Conservation (phyloP, 1,140 invertebrate genomes). For the Grapholita molesta region DNA sequence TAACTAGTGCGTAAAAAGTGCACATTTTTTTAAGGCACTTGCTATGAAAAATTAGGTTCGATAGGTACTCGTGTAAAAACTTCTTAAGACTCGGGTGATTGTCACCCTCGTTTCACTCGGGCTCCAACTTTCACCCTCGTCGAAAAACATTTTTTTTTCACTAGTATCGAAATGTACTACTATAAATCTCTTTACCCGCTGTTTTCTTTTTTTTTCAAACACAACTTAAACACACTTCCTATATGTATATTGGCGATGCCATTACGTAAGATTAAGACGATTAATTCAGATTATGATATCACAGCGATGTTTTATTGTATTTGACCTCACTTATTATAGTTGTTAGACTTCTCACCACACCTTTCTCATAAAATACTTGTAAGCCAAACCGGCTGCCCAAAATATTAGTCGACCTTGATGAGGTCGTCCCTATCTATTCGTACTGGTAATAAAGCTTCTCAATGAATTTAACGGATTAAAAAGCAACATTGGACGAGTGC, state of each 20-base stretch:
- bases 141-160: no score
- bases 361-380: conserved; percentile 5
- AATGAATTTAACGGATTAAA: conserved; percentile 73
- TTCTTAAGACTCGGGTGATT: no score
- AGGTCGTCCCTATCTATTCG: conserved; percentile 62
- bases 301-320: not conserved
- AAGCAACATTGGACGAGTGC: conserved; percentile 64
- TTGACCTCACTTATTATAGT: not conserved
- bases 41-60: no score
- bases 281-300: not conserved
- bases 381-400: conserved; percentile 27
- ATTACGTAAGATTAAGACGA: not conserved
- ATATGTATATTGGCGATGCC: not conserved
- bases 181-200: no score
- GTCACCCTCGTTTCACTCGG: no score
- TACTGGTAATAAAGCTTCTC: conserved; percentile 63
- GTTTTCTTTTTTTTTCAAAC: no score
- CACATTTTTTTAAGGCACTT: no score
- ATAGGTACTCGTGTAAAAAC: no score
- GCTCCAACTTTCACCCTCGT: no score
- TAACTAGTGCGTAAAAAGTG: no score
- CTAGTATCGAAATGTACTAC: no score
- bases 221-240: not conserved
- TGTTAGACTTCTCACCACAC: conserved; percentile 27
- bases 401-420: conserved; percentile 58